These are phyloP conservation scores for Brachyhypopomus gauderio DNA, from an alignment of 2,113 vertebrate genomes.

Conservation along the genomic window DNA sequence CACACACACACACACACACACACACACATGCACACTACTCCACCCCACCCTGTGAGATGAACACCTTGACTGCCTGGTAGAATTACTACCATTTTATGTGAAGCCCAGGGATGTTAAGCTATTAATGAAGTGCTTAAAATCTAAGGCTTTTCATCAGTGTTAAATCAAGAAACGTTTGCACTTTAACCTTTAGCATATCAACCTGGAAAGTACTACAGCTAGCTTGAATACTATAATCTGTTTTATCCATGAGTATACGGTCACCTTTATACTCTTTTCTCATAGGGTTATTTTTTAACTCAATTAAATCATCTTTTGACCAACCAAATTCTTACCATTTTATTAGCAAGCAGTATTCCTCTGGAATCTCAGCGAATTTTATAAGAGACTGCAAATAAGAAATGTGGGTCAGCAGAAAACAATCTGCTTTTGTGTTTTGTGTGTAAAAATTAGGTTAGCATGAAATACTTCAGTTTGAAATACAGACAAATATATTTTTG, in stretches of 20 bases:
- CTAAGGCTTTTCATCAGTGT: slow-evolving; percentile 24
- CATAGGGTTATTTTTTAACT: not conserved
- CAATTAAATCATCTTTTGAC: not conserved
- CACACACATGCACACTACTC: not conserved
- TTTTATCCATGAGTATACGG: not conserved
- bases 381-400: not conserved
- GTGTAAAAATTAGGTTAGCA: not conserved
- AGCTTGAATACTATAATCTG: not conserved
- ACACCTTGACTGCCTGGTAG: slow-evolving; percentile 15
- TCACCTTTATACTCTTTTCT: not conserved
- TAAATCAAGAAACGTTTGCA: slow-evolving; percentile 23
- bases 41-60: slow-evolving; percentile 4
- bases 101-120: slow-evolving; percentile 23
- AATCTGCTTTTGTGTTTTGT: not conserved
- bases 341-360: not conserved
- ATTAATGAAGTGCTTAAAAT: slow-evolving; percentile 40
- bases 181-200: slow-evolving; percentile 8
- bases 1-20: not conserved
- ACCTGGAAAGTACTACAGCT: not conserved
- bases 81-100: slow-evolving; percentile 18
- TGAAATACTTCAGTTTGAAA: not conserved
- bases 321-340: not conserved
- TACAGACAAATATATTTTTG: not conserved
- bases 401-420: not conserved
- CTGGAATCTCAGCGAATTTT: not conserved